Conservation (phyloP, 2,888 invertebrate species). For the Conus canariensis region DNA sequence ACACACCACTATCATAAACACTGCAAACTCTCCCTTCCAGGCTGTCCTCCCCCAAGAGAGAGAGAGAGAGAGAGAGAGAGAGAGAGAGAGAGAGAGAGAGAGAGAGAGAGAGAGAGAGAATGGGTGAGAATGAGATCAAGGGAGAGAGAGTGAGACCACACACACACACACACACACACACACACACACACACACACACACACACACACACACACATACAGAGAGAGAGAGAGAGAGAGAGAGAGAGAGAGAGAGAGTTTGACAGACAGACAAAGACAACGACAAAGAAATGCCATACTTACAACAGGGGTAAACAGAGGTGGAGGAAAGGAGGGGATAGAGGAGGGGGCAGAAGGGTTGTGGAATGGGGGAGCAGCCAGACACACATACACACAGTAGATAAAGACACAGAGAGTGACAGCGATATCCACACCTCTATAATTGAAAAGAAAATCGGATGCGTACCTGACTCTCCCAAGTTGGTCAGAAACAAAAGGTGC, state of each 20-base stretch:
- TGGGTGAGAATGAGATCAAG: no score
- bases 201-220: no score
- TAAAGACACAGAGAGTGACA: conserved; percentile 26
- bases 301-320: neutral
- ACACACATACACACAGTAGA: neutral
- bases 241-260: no score
- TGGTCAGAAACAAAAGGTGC: no score
- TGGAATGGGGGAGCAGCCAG: neutral
- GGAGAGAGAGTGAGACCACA: no score
- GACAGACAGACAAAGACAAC: neutral
- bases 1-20: no score
- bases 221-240: no score
- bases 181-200: no score
- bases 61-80: neutral
- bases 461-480: neutral
- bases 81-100: neutral
- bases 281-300: neutral
- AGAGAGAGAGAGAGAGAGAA: neutral
- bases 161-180: no score
- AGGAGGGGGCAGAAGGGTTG: no score
- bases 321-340: neutral
- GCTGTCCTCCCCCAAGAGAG: no score
- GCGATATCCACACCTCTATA: neutral
- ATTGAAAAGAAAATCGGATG: neutral
- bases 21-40: no score